These are phyloP conservation scores for Gila orcuttii DNA, from an alignment of 2,113 vertebrate species.

Conservation along the genomic window DNA sequence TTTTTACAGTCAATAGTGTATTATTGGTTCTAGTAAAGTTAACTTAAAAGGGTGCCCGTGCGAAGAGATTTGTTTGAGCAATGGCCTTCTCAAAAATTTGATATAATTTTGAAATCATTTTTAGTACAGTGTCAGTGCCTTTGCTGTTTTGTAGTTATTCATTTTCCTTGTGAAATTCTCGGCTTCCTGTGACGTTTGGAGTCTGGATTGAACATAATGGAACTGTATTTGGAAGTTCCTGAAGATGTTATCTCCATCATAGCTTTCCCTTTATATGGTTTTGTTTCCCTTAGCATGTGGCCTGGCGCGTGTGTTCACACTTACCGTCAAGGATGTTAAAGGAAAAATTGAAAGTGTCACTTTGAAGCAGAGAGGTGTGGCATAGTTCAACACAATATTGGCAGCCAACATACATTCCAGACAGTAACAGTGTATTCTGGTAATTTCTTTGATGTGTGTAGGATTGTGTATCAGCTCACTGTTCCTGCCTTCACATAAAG, in stretches of 20 bases:
- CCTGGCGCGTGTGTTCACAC: not conserved
- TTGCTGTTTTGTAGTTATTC: too few species aligned
- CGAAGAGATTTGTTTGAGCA: not conserved
- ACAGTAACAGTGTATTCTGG: slow-evolving; percentile 10
- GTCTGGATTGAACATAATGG: slow-evolving; percentile 37
- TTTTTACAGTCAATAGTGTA: not conserved
- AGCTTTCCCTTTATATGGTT: not conserved
- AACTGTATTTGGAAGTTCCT: slow-evolving; percentile 12
- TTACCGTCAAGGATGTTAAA: not conserved
- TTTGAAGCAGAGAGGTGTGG: not conserved
- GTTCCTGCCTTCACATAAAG: not conserved
- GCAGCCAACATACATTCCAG: not conserved
- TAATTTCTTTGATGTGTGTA: slow-evolving; percentile 17
- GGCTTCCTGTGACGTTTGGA: not conserved
- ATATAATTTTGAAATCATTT: not conserved
- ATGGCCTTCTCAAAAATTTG: not conserved
- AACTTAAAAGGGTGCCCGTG: not conserved
- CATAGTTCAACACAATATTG: not conserved
- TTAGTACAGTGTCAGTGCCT: not conserved
- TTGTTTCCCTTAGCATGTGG: slow-evolving; percentile 16
- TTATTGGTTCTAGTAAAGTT: not conserved
- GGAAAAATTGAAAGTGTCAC: not conserved
- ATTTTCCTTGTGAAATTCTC: slow-evolving; percentile 18
- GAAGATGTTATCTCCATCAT: slow-evolving; percentile 40
- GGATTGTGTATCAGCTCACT: not conserved